Base-by-base conservation (phyloP, 2,888 invertebrate species). In the Spodoptera exigua region DNA sequence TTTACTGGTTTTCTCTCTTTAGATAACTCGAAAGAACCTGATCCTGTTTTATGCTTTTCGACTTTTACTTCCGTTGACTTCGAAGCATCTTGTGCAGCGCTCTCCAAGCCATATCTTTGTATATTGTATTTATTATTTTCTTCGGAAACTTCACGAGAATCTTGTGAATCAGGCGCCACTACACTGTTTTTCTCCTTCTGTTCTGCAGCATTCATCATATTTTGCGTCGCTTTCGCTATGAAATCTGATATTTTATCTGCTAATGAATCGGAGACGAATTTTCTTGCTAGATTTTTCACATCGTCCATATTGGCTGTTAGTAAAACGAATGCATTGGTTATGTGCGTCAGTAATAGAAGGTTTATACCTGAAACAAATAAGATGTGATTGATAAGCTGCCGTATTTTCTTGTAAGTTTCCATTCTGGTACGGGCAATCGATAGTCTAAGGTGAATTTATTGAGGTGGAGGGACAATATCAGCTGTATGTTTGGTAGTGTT, bases 301-400 rank as follows among this genome's bases (percentile, higher is more conserved):
- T 92, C 91, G 0, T 88, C 89, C 0, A 89, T 63, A 27, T 88
- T 89, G 0, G 90, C 91, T 35, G 89, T 87, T 3, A 92, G 51
- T 0, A 90, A 61, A 0, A 91, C 83, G 47, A 82, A 79, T 0
- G 86, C 59, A 0, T 86, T 61, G 0, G 70, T 54, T 13, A 76
- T 40, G 3, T 86, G 74, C 0, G 61, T 53, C 1, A 83, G n/a
- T 0, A 84, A 21, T 4, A 86, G 35, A 0, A 88, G 14, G 2
- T 85, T 74, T 0, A 84, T 16, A 43, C 81, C 91, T 91, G 83
- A 2, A 83, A 84, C 17, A 44, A 13, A n/a, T 27, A 9, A 27
- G 27, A 27, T 27, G 7, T 27, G n/a, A n/a, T 27, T 9, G 5
- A 7, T 9, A 7, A 27, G 27, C 1, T 9, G 9, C 7, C 1